phyloP scores from a whole-genome alignment of 2,888 invertebrate species.

The Salticus scenicus region DNA sequence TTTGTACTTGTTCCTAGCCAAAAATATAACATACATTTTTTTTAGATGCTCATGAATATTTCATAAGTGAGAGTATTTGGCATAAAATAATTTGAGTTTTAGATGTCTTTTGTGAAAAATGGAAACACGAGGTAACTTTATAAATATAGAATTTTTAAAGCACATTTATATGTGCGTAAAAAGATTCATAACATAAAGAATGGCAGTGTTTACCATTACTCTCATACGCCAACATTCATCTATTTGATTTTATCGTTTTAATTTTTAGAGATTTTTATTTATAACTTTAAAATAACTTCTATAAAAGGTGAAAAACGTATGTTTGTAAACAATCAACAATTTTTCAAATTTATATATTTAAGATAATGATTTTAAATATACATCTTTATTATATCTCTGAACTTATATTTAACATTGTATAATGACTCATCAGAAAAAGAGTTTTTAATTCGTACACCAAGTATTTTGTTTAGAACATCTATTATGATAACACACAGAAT shows the following conservation, averaged over 20 bases:
- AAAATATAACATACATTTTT: background rate
- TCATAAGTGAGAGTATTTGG: background rate
- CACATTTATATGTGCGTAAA: background rate
- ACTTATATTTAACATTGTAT: background rate
- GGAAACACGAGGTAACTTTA: background rate
- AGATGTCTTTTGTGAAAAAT: background rate
- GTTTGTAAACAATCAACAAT: background rate
- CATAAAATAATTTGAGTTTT: background rate
- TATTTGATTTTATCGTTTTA: too few species aligned
- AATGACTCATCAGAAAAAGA: background rate
- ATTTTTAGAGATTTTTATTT: too few species aligned
- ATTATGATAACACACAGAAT: slow-evolving; percentile 40
- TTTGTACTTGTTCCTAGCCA: too few species aligned
- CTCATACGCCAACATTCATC: too few species aligned
- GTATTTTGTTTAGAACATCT: slow-evolving; percentile 27
- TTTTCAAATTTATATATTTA: background rate
- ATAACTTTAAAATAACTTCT: too few species aligned
- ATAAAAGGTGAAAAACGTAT: background rate
- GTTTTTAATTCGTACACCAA: slow-evolving; percentile 8
- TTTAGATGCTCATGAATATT: background rate
- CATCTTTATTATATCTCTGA: too few species aligned
- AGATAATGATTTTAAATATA: background rate
- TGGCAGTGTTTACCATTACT: slow-evolving; percentile 31
- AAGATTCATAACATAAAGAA: slow-evolving; percentile 19
- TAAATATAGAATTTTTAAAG: background rate